These are phyloP conservation scores for Enteromius unitaeniatus DNA, from an alignment of 2,797 vertebrate genomes.

Conservation along the genomic window DNA sequence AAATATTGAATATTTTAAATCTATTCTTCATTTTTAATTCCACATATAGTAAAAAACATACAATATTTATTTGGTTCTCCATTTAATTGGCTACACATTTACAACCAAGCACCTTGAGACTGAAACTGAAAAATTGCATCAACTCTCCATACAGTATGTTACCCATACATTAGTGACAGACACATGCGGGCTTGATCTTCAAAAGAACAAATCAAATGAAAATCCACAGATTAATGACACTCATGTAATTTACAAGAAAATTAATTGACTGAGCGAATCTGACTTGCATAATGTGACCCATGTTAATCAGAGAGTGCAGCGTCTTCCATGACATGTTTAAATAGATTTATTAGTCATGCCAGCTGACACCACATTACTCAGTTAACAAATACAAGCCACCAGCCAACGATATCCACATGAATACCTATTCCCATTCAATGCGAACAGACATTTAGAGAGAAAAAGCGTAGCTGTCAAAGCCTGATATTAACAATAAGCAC, in stretches of 20 bases:
- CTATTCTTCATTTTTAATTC: background rate
- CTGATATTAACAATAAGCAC: constrained; percentile 14
- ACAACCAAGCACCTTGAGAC: background rate
- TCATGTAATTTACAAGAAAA: constrained; percentile 45
- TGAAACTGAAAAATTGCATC: background rate
- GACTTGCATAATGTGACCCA: constrained; percentile 41
- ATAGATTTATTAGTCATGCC: constrained; percentile 41
- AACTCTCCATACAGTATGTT: background rate
- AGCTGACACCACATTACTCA: constrained; percentile 60
- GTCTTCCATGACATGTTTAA: constrained; percentile 11
- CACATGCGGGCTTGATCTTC: background rate
- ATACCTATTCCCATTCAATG: constrained; percentile 18
- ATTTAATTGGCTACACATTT: background rate
- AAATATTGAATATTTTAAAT: background rate
- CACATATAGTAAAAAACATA: background rate
- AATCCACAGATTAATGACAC: constrained; percentile 26
- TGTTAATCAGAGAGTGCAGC: constrained; percentile 33
- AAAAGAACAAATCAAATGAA: constrained; percentile 32
- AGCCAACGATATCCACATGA: constrained; percentile 33
- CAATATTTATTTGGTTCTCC: background rate
- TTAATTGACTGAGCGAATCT: constrained; percentile 55
- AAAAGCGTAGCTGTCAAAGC: constrained; percentile 13
- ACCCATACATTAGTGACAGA: background rate
- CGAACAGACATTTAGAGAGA: constrained; percentile 30
- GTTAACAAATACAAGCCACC: constrained; percentile 57